These are phyloP conservation scores for Xylocopa sonorina DNA, from an alignment of 1,140 invertebrate genomes.

Conservation along the genomic window DNA sequence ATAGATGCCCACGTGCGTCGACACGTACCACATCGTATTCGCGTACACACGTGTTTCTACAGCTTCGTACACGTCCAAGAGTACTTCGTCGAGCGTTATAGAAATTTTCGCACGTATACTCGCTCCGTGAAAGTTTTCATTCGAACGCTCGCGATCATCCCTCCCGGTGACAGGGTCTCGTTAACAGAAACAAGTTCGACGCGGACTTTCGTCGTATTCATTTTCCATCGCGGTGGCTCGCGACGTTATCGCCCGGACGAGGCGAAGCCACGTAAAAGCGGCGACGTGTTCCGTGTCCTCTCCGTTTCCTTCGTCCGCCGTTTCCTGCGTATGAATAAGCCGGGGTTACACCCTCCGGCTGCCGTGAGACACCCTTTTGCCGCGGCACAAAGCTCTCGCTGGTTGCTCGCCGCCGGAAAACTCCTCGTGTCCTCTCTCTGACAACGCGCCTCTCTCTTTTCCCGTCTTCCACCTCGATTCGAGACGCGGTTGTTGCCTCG, in stretches of 20 bases:
- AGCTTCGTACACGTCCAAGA: background rate
- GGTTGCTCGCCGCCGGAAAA: constrained; percentile 73
- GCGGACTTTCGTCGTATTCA: constrained; percentile 21
- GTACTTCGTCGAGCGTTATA: background rate
- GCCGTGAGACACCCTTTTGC: constrained; percentile 74
- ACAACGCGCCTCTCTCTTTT: constrained; percentile 43
- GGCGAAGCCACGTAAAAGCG: constrained; percentile 54
- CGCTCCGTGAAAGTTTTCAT: background rate
- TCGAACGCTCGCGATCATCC: background rate
- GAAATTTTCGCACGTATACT: background rate
- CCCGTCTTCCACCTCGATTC: constrained; percentile 43
- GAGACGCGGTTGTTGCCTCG: constrained; percentile 22
- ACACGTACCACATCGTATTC: too few species aligned
- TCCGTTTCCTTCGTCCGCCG: constrained; percentile 76
- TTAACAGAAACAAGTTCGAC: constrained; percentile 22
- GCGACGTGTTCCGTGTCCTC: constrained; percentile 76
- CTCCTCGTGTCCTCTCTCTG: constrained; percentile 69
- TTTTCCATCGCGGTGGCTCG: constrained; percentile 50
- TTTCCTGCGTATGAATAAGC: constrained; percentile 79
- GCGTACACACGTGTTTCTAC: too few species aligned
- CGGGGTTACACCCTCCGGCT: constrained; percentile 76
- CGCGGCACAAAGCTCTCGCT: constrained; percentile 68
- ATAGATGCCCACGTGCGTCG: too few species aligned
- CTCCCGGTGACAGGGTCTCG: background rate
- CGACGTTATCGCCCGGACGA: constrained; percentile 65